A percentile compares a stretch with the other conserved stretches of the same genome.
These are phyloP conservation scores for Gymnogyps californianus DNA, from an alignment of 2,113 vertebrate species.

Conservation along the genomic window DNA sequence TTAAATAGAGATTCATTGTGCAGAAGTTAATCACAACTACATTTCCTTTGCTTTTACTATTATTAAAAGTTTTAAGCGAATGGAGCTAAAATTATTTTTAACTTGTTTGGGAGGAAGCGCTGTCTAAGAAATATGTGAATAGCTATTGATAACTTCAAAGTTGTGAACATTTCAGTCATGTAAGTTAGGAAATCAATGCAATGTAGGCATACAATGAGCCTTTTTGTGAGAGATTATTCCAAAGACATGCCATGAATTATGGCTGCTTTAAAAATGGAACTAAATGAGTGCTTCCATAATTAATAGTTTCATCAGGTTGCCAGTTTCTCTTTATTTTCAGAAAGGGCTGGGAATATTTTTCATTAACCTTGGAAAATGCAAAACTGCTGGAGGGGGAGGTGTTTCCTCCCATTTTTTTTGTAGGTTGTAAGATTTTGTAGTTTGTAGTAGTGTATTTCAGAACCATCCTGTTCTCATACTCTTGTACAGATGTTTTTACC, in stretches of 20 bases:
- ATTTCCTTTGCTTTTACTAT: neutral
- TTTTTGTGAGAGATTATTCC: neutral
- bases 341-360: neutral
- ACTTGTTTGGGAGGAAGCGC: neutral
- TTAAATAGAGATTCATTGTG: neutral
- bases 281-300: neutral
- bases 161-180: neutral
- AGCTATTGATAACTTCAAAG: neutral
- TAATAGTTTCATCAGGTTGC: neutral
- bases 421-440: neutral
- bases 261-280: neutral
- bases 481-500: neutral
- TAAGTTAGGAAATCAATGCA: neutral
- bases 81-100: neutral
- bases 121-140: neutral
- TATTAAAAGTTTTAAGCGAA: neutral
- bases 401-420: neutral
- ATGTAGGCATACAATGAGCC: neutral
- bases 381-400: neutral
- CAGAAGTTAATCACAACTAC: neutral
- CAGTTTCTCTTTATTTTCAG: neutral
- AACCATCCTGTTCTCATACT: neutral
- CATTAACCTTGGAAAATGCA: neutral
- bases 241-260: neutral
- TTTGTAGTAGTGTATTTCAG: neutral